Percentiles rank a stretch among this genome's conserved stretches.
phyloP scores from a whole-genome alignment of 2,888 invertebrate species.

The Trichacis sp. region DNA sequence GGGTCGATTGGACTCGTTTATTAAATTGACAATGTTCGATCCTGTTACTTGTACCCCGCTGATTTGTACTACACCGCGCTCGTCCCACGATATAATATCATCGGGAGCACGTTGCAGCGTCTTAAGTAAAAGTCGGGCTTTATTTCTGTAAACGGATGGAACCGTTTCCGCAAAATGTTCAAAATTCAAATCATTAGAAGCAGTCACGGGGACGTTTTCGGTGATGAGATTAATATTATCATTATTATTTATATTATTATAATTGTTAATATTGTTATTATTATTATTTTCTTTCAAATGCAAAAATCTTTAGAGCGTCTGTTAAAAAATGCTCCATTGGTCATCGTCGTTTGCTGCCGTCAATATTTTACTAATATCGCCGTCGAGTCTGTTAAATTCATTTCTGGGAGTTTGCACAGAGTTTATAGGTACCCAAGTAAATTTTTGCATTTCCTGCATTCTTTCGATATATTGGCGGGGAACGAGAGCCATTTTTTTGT shows the following conservation, averaged over 20 bases:
- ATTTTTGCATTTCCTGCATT: background rate
- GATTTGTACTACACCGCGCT: slow-evolving; percentile 13
- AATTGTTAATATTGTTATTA: too few species aligned
- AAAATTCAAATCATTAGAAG: background rate
- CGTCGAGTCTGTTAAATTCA: slow-evolving; percentile 18
- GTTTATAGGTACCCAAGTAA: background rate
- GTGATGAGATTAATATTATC: background rate
- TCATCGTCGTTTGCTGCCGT: slow-evolving; percentile 19
- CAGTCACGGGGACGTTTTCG: background rate
- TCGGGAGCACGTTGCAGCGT: background rate
- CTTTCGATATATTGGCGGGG: background rate
- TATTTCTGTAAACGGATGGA: slow-evolving; percentile 6
- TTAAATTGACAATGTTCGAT: slow-evolving; percentile 19
- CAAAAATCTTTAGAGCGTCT: slow-evolving; percentile 22
- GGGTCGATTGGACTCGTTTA: slow-evolving; percentile 17
- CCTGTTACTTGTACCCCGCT: background rate
- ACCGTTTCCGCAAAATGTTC: background rate
- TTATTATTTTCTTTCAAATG: too few species aligned
- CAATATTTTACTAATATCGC: slow-evolving; percentile 30
- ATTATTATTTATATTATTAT: too few species aligned
- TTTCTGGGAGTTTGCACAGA: slow-evolving; percentile 9
- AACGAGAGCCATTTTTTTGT: too few species aligned
- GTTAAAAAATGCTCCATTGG: slow-evolving; percentile 28
- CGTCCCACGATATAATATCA: slow-evolving; percentile 14
- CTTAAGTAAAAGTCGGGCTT: slow-evolving; percentile 6